These are phyloP conservation scores for Whitmania pigra DNA, from an alignment of 1,140 invertebrate genomes.

Conservation along the genomic window DNA sequence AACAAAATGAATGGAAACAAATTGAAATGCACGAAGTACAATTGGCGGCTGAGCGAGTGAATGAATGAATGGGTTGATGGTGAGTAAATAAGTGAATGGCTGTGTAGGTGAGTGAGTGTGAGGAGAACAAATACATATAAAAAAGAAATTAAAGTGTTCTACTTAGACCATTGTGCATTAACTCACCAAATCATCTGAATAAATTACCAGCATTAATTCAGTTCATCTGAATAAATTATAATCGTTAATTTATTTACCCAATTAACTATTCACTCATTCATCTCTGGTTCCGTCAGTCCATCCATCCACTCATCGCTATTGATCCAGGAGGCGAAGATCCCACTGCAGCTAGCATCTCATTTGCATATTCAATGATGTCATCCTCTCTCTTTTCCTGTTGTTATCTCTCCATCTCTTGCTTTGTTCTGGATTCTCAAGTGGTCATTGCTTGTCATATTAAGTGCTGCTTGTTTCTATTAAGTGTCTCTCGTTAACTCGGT, in stretches of 20 bases:
- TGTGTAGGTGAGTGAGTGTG: conserved; percentile 3
- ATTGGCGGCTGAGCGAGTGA: neutral
- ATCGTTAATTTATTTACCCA: neutral
- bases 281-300: neutral
- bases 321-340: no score
- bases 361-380: no score
- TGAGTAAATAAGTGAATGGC: conserved; percentile 1
- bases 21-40: neutral
- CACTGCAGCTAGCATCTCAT: no score
- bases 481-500: no score
- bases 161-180: neutral
- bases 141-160: no score
- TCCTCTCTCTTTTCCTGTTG: no score
- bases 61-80: conserved; percentile 11
- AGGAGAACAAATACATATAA: neutral
- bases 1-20: no score
- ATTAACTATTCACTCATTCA: conserved; percentile 14
- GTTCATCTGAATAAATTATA: neutral
- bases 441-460: no score
- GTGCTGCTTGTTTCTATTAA: no score
- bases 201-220: no score
- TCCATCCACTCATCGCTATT: conserved; percentile 11
- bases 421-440: no score
- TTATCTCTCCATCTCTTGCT: no score
- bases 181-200: neutral